Evolutionary conservation across 2,797 vertebrate genomes (phyloP).

Genomic region (Linurgus olivaceus): DNA sequence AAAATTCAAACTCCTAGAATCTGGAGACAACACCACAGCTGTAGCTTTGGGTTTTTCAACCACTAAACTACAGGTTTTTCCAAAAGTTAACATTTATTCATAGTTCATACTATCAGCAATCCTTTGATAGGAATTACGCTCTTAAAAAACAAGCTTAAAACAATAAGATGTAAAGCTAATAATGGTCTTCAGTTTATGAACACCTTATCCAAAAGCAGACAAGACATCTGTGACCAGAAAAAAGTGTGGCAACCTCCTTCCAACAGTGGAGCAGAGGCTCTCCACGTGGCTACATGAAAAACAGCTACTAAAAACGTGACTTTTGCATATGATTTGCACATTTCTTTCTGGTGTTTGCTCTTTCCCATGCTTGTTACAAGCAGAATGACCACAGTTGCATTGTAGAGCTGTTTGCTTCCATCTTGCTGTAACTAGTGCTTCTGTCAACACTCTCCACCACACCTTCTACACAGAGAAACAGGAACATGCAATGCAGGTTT

Average conservation of each 20-base stretch:
- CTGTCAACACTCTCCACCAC: neutral
- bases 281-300: neutral
- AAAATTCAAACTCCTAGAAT: neutral
- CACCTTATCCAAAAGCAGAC: conserved; percentile 26
- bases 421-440: neutral
- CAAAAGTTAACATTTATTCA: conserved; percentile 67
- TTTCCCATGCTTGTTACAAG: neutral
- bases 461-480: neutral
- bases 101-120: conserved; percentile 51
- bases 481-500: conserved; percentile 24
- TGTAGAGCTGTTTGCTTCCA: neutral
- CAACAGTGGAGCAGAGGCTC: neutral
- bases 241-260: neutral
- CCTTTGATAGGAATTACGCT: conserved; percentile 2
- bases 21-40: neutral
- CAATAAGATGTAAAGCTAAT: conserved; percentile 51
- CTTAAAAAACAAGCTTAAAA: conserved; percentile 55
- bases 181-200: conserved; percentile 34
- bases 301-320: neutral
- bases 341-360: neutral
- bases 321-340: neutral
- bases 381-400: neutral
- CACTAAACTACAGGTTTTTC: conserved; percentile 49
- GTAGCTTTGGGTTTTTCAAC: neutral
- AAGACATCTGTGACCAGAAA: neutral